These are phyloP conservation scores for Ips typographus DNA, from an alignment of 1,140 invertebrate genomes.

Conservation along the genomic window DNA sequence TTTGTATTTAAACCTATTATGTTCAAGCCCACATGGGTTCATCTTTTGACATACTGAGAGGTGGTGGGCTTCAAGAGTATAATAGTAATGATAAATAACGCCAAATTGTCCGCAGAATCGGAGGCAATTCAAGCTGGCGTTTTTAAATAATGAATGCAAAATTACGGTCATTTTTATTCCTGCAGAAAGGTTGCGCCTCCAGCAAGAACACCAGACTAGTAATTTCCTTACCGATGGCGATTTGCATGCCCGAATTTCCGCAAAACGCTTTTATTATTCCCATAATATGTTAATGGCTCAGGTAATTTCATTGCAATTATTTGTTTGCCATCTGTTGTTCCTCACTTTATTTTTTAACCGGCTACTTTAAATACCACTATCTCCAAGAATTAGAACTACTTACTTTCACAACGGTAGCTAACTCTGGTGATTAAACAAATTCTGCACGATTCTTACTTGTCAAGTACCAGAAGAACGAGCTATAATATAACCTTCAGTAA, in stretches of 20 bases:
- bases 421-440: no score
- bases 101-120: slow-evolving; percentile 19
- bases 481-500: no score
- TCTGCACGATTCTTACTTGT: no score
- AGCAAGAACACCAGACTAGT: slow-evolving; percentile 9
- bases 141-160: slow-evolving; percentile 29
- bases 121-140: slow-evolving; percentile 22
- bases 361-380: no score
- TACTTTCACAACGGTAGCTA: no score
- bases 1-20: slow-evolving; percentile 23
- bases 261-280: slow-evolving; percentile 8
- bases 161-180: slow-evolving; percentile 25
- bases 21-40: slow-evolving; percentile 14
- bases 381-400: no score
- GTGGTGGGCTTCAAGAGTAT: slow-evolving; percentile 18
- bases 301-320: slow-evolving; percentile 7
- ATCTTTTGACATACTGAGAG: slow-evolving; percentile 17
- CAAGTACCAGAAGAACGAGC: no score
- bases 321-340: slow-evolving; percentile 7
- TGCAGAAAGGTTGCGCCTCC: slow-evolving; percentile 11
- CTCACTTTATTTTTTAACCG: background rate
- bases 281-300: slow-evolving; percentile 4
- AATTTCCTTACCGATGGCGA: slow-evolving; percentile 17
- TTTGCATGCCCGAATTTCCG: slow-evolving; percentile 14
- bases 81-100: slow-evolving; percentile 26